These are phyloP conservation scores for Hyperoplus immaculatus DNA, from an alignment of 2,797 vertebrate genomes.

Conservation along the genomic window DNA sequence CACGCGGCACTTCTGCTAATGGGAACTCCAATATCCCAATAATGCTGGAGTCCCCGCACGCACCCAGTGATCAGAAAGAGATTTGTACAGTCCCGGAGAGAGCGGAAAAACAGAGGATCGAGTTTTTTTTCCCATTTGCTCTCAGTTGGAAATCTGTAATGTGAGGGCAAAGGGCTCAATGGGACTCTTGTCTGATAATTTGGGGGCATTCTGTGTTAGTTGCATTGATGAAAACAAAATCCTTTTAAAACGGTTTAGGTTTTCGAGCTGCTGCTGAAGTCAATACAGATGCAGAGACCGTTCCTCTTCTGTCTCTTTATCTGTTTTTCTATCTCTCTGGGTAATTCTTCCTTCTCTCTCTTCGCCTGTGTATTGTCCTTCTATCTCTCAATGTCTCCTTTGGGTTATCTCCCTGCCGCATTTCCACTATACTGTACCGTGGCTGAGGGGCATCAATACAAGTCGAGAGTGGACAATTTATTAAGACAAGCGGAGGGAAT, in stretches of 20 bases:
- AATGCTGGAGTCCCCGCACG: slow-evolving; percentile 35
- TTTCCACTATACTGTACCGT: slow-evolving; percentile 55
- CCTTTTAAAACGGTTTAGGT: slow-evolving; percentile 73
- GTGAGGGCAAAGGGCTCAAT: slow-evolving; percentile 74
- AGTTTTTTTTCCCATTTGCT: slow-evolving; percentile 73
- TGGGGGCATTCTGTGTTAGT: slow-evolving; percentile 55
- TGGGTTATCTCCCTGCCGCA: slow-evolving; percentile 50
- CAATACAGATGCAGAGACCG: slow-evolving; percentile 51
- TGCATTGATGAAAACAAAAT: slow-evolving; percentile 74
- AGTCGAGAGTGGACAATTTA: slow-evolving; percentile 66
- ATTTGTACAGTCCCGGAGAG: slow-evolving; percentile 55
- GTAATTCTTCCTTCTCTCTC: slow-evolving; percentile 53
- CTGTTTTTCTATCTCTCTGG: slow-evolving; percentile 37
- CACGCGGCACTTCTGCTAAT: slow-evolving; percentile 49
- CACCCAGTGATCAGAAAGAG: slow-evolving; percentile 67
- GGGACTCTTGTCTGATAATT: slow-evolving; percentile 73
- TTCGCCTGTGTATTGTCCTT: slow-evolving; percentile 31
- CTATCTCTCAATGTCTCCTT: slow-evolving; percentile 50
- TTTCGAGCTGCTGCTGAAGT: slow-evolving; percentile 64
- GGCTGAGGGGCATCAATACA: slow-evolving; percentile 69
- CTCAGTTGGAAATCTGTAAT: slow-evolving; percentile 77
- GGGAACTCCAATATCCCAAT: slow-evolving; percentile 70
- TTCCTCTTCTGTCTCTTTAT: slow-evolving; percentile 26
- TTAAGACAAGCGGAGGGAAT: slow-evolving; percentile 47
- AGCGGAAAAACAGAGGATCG: slow-evolving; percentile 70